Base-by-base conservation (phyloP, 2,113 vertebrate species). In the Cyphomyrus plagiostoma region DNA sequence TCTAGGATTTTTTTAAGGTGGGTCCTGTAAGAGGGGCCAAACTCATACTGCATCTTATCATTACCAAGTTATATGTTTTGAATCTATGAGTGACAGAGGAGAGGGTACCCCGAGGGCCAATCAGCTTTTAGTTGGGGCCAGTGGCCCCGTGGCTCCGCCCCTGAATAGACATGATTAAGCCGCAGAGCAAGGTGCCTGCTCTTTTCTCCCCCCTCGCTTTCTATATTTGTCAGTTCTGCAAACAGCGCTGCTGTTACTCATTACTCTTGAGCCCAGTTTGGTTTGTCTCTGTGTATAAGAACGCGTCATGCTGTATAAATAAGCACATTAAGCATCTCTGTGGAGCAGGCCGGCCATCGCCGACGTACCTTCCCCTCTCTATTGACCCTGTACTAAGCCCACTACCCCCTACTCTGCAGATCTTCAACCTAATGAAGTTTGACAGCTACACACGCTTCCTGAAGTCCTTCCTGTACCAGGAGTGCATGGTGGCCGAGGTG, bases 401-500 rank as follows among this genome's bases (percentile, higher is more conserved):
- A 19, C 62, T 11, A 91, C 66, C 11, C 90, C 35, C 13, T 66
- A 21, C 21, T 86, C 93, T 92, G 53, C 95, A 99, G 98, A 99
- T 99, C 91, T 99, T 99, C 95, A 99, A 99, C 94, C 93, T 99
- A 95, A 99, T 99, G 98, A 99, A 99, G 96, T 99, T 99, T 90
- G 98, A 99, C 89, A 99, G 98, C 93, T 99, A 99, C 7, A 97
- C 98, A 0, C 96, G 98, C 15, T 99, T 99, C 92, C 96, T 99
- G 86, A 99, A 99, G 93, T 99, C 98, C 62, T 96, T 96, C 0
- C 95, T 99, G 9, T 99, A 99, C 93, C 98, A 98, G 92, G 98
- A 98, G 92, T 99, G 98, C 86, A 95, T 99, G 93, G 94, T 97
- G 82, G 97, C 98, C 0, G 98, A 99, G 93, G 97, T 97, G 83